Base-by-base conservation (phyloP, 2,113 vertebrate genomes). In the Channa argus region DNA sequence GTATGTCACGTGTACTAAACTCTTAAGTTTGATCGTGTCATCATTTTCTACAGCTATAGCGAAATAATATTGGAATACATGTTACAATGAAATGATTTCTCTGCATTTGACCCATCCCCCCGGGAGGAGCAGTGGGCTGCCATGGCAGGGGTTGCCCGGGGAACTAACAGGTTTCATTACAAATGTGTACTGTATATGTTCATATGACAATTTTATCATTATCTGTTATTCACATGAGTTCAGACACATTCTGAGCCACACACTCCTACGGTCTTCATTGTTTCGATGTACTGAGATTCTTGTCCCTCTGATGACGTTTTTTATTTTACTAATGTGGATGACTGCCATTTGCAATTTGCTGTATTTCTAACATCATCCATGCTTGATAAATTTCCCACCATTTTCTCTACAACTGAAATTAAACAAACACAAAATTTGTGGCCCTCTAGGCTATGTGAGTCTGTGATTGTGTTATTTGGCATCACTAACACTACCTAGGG, bases 391-490 rank as follows among this genome's bases (percentile, higher is more conserved):
- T 71, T 82, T 88, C 87, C 83, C 87, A 88, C 81, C 46, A 0
- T 82, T 59, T 91, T 86, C 89, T 89, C 85, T 74, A 52, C 61
- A 14, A 54, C 33, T 73, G 70, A 74, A 76, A 74, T 52, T 83
- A 77, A 82, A 64, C 43, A 87, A 86, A 88, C 63, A 83, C 45
- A 49, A 61, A 74, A 67, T 33, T 63, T 0, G 2, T 47, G 43
- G 51, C 79, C 66, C 81, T 73, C 63, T 64, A 79, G 79, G 79
- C 78, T 76, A 59, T 41, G 15, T 68, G 55, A 82, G 50, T 24
- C 76, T 64, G 45, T 8, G 77, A 73, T 80, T 88, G 82, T 89
- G 73, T 86, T 74, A 62, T 80, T 85, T 89, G 87, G 88, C 86
- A 66, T 74, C 69, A 43, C 15, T 44, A 47, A 50, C 66, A 15